Evolutionary conservation across 2,113 vertebrate genomes (phyloP).

Genomic region (Picathartes gymnocephalus): DNA sequence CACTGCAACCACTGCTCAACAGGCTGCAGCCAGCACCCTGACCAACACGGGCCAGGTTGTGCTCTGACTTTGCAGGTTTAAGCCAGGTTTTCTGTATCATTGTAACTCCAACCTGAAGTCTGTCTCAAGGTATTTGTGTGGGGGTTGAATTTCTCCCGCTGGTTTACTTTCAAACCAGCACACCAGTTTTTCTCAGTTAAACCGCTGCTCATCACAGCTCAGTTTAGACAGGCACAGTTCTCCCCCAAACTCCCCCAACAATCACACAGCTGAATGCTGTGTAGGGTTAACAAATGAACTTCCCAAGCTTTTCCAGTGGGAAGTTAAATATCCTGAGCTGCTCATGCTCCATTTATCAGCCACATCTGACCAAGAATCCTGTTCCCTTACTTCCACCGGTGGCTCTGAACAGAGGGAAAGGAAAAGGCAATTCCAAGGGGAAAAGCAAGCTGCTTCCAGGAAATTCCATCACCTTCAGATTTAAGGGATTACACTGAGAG

Average conservation of each 20-base stretch:
- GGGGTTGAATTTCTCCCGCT: not conserved
- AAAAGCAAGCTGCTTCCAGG: not conserved
- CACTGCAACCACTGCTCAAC: not conserved
- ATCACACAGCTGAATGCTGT: not conserved
- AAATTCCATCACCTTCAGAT: not conserved
- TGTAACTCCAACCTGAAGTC: not conserved
- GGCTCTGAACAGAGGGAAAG: not conserved
- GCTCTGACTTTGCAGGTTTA: not conserved
- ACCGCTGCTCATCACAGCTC: not conserved
- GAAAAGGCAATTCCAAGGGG: not conserved
- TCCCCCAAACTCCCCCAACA: not conserved
- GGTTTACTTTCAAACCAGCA: not conserved
- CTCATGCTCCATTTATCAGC: not conserved
- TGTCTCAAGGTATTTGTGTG: not conserved
- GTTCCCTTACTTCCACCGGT: not conserved
- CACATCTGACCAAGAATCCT: not conserved
- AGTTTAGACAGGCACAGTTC: not conserved
- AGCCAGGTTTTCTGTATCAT: not conserved
- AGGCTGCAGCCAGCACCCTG: not conserved
- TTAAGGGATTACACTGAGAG: not conserved
- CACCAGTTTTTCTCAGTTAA: not conserved
- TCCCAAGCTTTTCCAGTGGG: not conserved
- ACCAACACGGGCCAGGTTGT: not conserved
- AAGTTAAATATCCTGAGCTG: not conserved
- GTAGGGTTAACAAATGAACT: not conserved